A percentile compares a stretch with the other conserved stretches of the same genome.
Evolutionary conservation across 2,888 invertebrate species (phyloP).

Genomic region (Tipula helvola): DNA sequence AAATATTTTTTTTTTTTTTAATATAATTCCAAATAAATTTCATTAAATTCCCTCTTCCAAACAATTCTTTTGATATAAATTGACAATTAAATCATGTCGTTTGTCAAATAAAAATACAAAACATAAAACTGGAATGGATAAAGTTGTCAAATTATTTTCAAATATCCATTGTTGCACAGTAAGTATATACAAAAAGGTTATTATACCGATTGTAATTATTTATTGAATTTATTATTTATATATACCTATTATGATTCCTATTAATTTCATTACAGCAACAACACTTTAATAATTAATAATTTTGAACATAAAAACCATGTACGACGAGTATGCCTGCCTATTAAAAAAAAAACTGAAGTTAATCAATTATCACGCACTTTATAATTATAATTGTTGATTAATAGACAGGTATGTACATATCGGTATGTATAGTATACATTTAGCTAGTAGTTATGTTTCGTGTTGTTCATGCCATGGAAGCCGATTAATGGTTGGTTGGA

Average conservation of each 20-base stretch:
- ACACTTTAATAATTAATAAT: not conserved
- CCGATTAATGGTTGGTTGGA: not conserved
- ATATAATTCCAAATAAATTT: not conserved
- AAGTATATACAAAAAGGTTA: not conserved
- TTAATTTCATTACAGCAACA: not conserved
- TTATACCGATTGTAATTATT: not conserved
- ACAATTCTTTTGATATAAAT: not conserved
- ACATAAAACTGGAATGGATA: not conserved
- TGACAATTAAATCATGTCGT: not conserved
- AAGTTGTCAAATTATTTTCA: not conserved
- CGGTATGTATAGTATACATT: not conserved
- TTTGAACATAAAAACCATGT: not conserved
- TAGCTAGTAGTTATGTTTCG: not conserved
- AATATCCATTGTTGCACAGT: not conserved
- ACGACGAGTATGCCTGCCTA: not conserved
- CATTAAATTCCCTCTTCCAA: not conserved
- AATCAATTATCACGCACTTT: slow-evolving; percentile 4
- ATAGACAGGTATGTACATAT: not conserved
- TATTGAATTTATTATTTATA: not conserved
- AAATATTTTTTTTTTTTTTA: not conserved
- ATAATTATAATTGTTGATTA: slow-evolving; percentile 4
- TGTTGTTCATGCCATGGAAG: not conserved
- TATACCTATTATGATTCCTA: not conserved
- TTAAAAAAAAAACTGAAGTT: not conserved
- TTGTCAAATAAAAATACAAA: not conserved